Conservation (phyloP, 2,113 vertebrate genomes). For the Bothrops jararaca region DNA sequence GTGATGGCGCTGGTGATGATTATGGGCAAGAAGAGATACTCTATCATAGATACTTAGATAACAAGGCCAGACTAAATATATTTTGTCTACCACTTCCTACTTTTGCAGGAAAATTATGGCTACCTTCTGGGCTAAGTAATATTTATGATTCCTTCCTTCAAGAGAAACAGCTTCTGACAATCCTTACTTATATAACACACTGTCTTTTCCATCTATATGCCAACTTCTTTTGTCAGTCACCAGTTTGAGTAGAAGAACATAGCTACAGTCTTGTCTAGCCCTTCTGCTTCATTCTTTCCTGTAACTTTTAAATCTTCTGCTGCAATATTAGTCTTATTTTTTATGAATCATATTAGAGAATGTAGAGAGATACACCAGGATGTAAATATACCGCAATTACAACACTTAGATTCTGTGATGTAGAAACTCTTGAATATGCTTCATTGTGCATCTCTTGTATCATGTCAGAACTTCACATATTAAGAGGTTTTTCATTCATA, state of each 20-base stretch:
- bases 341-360: not conserved
- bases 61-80: not conserved
- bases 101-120: not conserved
- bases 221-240: not conserved
- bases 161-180: not conserved
- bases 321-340: not conserved
- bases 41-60: not conserved
- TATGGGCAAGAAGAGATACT: not conserved
- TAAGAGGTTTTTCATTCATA: not conserved
- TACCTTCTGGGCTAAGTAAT: not conserved
- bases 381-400: not conserved
- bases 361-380: not conserved
- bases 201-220: not conserved
- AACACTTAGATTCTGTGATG: not conserved
- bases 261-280: not conserved
- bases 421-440: not conserved
- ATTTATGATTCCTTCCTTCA: not conserved
- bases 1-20: not conserved
- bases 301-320: not conserved
- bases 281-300: not conserved
- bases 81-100: not conserved
- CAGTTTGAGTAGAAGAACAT: not conserved
- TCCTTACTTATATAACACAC: not conserved
- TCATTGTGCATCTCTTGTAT: not conserved
- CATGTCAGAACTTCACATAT: not conserved